phyloP scores from a whole-genome alignment of 2,888 invertebrate species.

The Himalopsyche anomala region DNA sequence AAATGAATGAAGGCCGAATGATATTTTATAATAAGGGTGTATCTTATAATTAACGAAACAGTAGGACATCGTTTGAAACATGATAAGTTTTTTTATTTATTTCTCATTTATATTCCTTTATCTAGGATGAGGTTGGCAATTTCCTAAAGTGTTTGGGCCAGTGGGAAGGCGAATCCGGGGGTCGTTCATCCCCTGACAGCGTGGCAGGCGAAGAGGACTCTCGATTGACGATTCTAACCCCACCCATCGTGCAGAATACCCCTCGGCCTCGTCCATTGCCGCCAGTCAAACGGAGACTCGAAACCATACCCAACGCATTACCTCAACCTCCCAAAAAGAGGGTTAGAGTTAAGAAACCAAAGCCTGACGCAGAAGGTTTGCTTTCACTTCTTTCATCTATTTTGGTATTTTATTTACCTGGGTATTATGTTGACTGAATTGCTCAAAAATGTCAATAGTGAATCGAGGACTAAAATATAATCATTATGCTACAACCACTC shows the following conservation, averaged over 20 bases:
- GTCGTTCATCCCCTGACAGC: slow-evolving; percentile 66
- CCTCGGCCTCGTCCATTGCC: neutral
- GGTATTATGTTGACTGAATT: too few species aligned
- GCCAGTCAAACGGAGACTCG: neutral
- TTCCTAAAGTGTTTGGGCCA: slow-evolving; percentile 67
- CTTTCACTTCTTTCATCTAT: too few species aligned
- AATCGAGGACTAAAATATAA: too few species aligned
- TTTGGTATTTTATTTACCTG: too few species aligned
- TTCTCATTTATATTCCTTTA: slow-evolving; percentile 23
- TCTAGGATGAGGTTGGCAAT: slow-evolving; percentile 63
- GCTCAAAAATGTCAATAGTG: too few species aligned
- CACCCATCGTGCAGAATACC: slow-evolving; percentile 49
- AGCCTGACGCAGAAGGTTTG: neutral
- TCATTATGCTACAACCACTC: too few species aligned
- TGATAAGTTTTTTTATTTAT: neutral
- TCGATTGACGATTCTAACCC: neutral
- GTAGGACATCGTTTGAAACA: too few species aligned
- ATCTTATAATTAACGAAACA: too few species aligned
- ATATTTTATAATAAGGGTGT: too few species aligned
- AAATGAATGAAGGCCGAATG: too few species aligned
- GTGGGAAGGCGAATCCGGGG: slow-evolving; percentile 72
- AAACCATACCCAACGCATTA: slow-evolving; percentile 39
- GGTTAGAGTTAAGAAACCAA: slow-evolving; percentile 19
- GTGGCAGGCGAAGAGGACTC: slow-evolving; percentile 48
- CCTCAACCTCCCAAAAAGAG: slow-evolving; percentile 43